Percentiles rank a stretch among this genome's conserved stretches.
Evolutionary conservation across 2,888 invertebrate species (phyloP).

Genomic region (Operophtera brumata): DNA sequence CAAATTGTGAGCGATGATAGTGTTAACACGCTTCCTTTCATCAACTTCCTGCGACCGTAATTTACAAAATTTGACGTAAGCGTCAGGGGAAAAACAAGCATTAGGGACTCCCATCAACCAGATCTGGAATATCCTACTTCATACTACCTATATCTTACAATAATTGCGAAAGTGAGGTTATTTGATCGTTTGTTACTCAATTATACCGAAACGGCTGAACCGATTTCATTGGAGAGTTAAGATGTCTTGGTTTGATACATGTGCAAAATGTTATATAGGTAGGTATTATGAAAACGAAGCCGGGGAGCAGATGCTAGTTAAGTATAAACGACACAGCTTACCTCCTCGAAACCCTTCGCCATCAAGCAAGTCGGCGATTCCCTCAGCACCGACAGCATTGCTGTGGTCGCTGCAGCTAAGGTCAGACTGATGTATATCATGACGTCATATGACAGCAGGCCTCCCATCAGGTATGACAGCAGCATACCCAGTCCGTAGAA

Average conservation of each 20-base stretch:
- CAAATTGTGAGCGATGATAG: too few species aligned
- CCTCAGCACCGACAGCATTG: constrained; percentile 42
- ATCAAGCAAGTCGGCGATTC: constrained; percentile 62
- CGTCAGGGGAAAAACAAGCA: too few species aligned
- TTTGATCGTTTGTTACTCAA: too few species aligned
- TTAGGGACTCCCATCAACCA: too few species aligned
- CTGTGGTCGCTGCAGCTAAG: constrained; percentile 39
- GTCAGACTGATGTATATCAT: constrained; percentile 53
- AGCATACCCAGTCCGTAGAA: constrained; percentile 58
- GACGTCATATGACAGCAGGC: constrained; percentile 47
- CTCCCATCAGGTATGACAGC: constrained; percentile 59
- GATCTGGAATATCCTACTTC: too few species aligned
- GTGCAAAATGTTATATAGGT: neutral
- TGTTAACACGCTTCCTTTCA: too few species aligned
- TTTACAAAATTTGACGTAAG: too few species aligned
- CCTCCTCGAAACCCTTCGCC: constrained; percentile 54
- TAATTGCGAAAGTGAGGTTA: too few species aligned
- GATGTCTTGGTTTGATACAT: neutral
- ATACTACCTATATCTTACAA: too few species aligned
- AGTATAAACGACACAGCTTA: constrained; percentile 20
- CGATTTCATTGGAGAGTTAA: neutral
- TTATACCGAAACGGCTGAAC: neutral
- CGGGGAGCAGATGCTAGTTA: too few species aligned
- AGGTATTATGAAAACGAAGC: too few species aligned
- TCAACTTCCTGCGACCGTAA: too few species aligned